Base-by-base conservation (phyloP, 1,140 invertebrate species). In the Aphis craccivora region DNA sequence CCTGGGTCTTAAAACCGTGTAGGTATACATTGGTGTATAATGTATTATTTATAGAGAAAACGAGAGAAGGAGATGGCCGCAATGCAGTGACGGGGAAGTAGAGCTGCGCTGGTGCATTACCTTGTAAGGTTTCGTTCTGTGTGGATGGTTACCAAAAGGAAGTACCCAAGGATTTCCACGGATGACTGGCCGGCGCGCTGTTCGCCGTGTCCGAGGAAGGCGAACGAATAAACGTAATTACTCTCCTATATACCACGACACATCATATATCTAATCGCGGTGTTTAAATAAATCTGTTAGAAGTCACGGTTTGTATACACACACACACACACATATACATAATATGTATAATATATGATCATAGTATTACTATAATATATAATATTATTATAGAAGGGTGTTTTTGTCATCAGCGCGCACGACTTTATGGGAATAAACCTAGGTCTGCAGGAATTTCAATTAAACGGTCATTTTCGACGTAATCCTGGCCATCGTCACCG, bases 121-220 rank as follows among this genome's bases (percentile, higher is more conserved):
- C 89, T 30, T 35, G 18, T 88, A 55, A 25, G 88, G 88, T 90
- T 90, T 48, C 90, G 90, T 91, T 84, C 45, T 84, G 91, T 84
- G 91, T 25, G 91, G 91, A 84, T 40, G 91, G 45, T 92, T 51
- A 84, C 76, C 91, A 48, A 53, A n/a, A 92, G 91, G 91, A 92
- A 84, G 91, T 83, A 40, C 23, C 91, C 91, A 92, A 92, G 91
- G 91, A 92, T 92, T 92, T 92, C 91, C 35, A 92, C 81, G 91
- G 91, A 84, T 92, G 91, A 92, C 76, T 35, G 87, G 43, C 43
- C 45, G 25, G 48, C 48, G 25, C 4, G 20, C 30, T 35, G 60
- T 76, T 45, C 88, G 40, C n/a, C 55, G 89, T 40, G 37, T 25
- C 45, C 84, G 86, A 43, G 35, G 48, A 90, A 90, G 67, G 76